phyloP scores from a whole-genome alignment of 2,888 invertebrate species.

The Limnephilus lunatus region DNA sequence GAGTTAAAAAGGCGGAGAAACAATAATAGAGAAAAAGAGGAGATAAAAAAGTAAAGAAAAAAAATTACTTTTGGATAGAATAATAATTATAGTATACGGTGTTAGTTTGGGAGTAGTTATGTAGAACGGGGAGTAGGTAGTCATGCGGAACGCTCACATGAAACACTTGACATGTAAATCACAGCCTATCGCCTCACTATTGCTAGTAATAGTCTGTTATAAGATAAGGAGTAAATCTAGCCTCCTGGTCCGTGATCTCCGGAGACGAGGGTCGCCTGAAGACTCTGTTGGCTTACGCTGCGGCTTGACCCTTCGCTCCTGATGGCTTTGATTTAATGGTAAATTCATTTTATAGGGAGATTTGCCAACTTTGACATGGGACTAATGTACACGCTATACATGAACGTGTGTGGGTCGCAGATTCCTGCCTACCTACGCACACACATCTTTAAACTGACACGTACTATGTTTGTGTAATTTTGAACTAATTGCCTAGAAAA shows the following conservation, averaged over 20 bases:
- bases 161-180: conserved; percentile 10
- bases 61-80: too few species aligned
- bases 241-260: conserved; percentile 12
- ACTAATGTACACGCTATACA: conserved; percentile 10
- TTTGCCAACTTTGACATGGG: conserved; percentile 46
- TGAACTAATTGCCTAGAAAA: background rate
- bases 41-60: too few species aligned
- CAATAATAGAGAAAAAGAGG: too few species aligned
- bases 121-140: background rate
- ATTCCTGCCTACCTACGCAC: background rate
- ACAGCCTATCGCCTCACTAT: background rate
- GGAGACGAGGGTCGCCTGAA: conserved; percentile 21
- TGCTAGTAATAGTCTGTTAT: conserved; percentile 5
- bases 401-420: background rate
- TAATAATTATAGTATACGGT: too few species aligned
- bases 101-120: too few species aligned
- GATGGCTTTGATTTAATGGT: conserved; percentile 46
- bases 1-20: too few species aligned
- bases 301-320: conserved; percentile 56
- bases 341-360: conserved; percentile 46
- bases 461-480: background rate
- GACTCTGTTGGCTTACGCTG: conserved; percentile 34
- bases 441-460: background rate
- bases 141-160: background rate
- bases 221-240: conserved; percentile 30